phyloP scores from a whole-genome alignment of 2,797 vertebrate genomes.

The Xenops minutus region DNA sequence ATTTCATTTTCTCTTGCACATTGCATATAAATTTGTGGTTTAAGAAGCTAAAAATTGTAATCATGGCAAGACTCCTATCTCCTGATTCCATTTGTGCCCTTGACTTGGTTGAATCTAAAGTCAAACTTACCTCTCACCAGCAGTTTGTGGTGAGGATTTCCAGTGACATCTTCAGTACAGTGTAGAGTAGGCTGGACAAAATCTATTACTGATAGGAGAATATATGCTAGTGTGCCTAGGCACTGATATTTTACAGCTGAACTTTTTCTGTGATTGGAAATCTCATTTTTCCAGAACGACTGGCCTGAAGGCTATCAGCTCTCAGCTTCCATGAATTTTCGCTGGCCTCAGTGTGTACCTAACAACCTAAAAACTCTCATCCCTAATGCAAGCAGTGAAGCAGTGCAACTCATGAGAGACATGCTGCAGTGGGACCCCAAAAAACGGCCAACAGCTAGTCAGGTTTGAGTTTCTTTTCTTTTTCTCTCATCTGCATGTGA shows the following conservation, averaged over 20 bases:
- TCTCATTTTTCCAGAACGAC: conserved; percentile 73
- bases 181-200: background rate
- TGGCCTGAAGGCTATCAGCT: conserved; percentile 86
- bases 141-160: background rate
- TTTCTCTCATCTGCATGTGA: background rate
- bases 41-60: background rate
- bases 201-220: background rate
- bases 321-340: conserved; percentile 81
- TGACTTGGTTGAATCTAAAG: background rate
- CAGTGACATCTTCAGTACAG: background rate
- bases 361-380: conserved; percentile 81
- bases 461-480: conserved; percentile 70
- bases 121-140: background rate
- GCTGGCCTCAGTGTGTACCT: conserved; percentile 81
- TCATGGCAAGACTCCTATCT: background rate
- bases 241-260: background rate
- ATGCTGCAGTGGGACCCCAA: conserved; percentile 85
- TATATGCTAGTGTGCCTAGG: background rate
- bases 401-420: conserved; percentile 81
- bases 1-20: background rate
- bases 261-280: background rate
- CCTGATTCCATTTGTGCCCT: background rate
- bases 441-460: conserved; percentile 81
- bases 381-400: conserved; percentile 82
- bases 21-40: background rate